phyloP scores from a whole-genome alignment of 2,888 invertebrate species.

The Metalampra italica region DNA sequence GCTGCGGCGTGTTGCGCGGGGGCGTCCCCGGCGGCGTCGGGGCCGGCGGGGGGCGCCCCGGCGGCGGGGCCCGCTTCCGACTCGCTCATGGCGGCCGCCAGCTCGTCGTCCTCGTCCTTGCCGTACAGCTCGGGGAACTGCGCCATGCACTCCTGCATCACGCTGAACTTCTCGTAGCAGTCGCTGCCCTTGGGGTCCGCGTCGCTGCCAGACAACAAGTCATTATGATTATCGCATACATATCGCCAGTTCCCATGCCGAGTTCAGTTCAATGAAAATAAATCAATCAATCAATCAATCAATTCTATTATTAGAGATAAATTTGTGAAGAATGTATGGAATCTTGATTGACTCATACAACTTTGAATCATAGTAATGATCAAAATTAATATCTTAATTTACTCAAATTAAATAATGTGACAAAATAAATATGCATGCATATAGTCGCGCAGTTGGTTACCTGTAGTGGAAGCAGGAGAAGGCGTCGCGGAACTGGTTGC shows the following conservation, averaged over 20 bases:
- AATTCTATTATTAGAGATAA: no score
- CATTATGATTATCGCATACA: no score
- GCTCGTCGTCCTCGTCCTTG: conserved; percentile 79
- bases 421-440: no score
- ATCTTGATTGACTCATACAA: no score
- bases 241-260: no score
- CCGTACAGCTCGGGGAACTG: conserved; percentile 92
- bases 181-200: conserved; percentile 96
- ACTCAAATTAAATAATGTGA: no score
- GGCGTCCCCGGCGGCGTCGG: not conserved
- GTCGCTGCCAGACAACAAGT: conserved; percentile 67
- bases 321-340: no score
- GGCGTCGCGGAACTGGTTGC: conserved; percentile 93
- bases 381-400: no score
- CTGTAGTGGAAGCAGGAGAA: conserved; percentile 96
- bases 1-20: not conserved
- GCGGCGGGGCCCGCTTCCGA: conserved; percentile 8
- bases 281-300: no score
- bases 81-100: conserved; percentile 17
- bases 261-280: no score
- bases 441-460: conserved; percentile 30
- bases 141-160: conserved; percentile 94
- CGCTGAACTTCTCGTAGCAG: conserved; percentile 93
- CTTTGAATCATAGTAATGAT: no score
- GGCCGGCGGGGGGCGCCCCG: not conserved